A percentile compares a stretch with the other conserved stretches of the same genome.
These are phyloP conservation scores for Phyllostomus discolor DNA, from an alignment of 2,113 vertebrate species.

Conservation along the genomic window DNA sequence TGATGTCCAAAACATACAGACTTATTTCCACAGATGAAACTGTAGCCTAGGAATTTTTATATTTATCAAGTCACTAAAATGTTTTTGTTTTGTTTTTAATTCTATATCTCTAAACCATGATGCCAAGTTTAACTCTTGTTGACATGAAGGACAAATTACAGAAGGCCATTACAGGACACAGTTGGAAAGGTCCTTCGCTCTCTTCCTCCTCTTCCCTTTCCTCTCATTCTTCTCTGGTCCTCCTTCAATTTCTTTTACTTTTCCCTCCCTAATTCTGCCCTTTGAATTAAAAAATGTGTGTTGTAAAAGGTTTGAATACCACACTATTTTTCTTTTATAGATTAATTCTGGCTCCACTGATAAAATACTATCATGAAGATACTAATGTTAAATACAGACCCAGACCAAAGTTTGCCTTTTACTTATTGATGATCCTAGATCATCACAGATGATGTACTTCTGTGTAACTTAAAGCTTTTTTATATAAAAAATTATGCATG, in stretches of 20 bases:
- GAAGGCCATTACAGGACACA: neutral
- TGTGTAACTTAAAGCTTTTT: neutral
- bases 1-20: neutral
- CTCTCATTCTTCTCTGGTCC: neutral
- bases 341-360: slow-evolving; percentile 14
- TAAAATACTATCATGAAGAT: slow-evolving; percentile 39
- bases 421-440: neutral
- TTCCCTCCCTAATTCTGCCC: neutral
- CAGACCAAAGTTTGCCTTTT: neutral
- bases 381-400: slow-evolving; percentile 52
- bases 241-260: neutral
- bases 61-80: neutral
- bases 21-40: neutral
- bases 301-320: slow-evolving; percentile 9
- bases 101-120: neutral
- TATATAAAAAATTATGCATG: neutral
- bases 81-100: neutral
- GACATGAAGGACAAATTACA: neutral
- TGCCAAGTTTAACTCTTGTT: neutral
- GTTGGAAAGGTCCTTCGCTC: neutral
- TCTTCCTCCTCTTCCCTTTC: neutral
- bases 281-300: neutral
- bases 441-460: neutral
- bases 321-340: slow-evolving; percentile 54
- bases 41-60: neutral